Evolutionary conservation across 2,113 vertebrate genomes (phyloP).

Genomic region (Grus americana): DNA sequence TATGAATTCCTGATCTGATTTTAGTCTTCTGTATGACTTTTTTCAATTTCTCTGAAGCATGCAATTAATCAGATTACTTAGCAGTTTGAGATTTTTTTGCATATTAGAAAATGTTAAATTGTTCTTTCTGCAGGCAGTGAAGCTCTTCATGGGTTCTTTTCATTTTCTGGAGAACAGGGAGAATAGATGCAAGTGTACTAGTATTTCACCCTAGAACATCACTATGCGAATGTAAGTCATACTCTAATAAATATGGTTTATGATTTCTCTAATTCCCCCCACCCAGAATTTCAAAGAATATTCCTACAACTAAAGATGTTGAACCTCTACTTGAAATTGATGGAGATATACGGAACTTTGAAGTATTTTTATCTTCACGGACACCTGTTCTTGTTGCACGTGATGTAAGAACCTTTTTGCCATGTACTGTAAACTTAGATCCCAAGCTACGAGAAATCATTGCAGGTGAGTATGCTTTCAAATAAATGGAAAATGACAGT

Average conservation of each 20-base stretch:
- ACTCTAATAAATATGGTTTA: not conserved
- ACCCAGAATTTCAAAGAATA: conserved; percentile 93
- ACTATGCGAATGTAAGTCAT: not conserved
- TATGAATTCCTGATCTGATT: not conserved
- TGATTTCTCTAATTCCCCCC: not conserved
- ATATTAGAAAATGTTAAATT: not conserved
- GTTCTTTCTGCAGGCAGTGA: not conserved
- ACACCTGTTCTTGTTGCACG: conserved; percentile 90
- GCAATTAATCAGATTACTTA: not conserved
- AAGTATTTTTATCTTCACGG: conserved; percentile 95
- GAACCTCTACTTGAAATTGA: conserved; percentile 98
- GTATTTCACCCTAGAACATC: not conserved
- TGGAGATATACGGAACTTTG: conserved; percentile 93
- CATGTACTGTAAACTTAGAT: conserved; percentile 96
- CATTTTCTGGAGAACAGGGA: not conserved
- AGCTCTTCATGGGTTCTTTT: not conserved
- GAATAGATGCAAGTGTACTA: not conserved
- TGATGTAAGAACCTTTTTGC: conserved; percentile 94
- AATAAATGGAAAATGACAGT: not conserved
- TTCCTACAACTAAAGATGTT: conserved; percentile 96
- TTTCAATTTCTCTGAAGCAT: not conserved
- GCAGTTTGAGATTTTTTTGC: not conserved
- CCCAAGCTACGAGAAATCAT: conserved; percentile 98
- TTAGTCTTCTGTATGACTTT: not conserved
- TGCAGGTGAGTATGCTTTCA: conserved; percentile 79